Base-by-base conservation (phyloP, 2,888 invertebrate genomes). In the Epicampocera succincta region DNA sequence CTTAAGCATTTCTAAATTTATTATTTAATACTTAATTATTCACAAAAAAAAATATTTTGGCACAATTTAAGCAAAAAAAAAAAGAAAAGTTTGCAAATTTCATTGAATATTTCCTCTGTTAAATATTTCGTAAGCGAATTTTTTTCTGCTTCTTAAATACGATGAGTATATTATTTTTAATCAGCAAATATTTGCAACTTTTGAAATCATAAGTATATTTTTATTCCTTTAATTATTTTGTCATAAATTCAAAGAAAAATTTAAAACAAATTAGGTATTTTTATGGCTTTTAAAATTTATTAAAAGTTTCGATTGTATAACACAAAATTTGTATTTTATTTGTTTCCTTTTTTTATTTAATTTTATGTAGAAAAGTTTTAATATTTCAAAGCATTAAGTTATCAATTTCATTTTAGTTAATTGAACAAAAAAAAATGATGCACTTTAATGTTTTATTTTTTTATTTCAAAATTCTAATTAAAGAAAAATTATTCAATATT, bases 261-360 rank as follows among this genome's bases (percentile, higher is more conserved):
- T 69, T 42, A 11, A 63, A 54, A 71, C 33, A 44, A 52, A 74
- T 46, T 60, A 68, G n/a, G n/a, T 25, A 33, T 33, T 33, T 33
- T 33, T 29, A 4, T 4, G 8, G 33, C 33, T 71, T 71, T 68
- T n/a, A 61, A 66, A 72, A 52, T 65, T 50, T 61, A 52, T 33
- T 76, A n/a, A 17, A 42, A 42, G 46, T 72, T 78, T 74, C 75
- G 65, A 82, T 82, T 82, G 78, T 82, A 78, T 82, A 82, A 82
- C 82, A 76, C 71, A 56, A 48, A 52, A 29, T 54, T 68, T 80
- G 48, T 65, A 1, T 25, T 60, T 48, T 1, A 54, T 29, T 56
- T 48, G 5, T 11, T 42, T 50, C 58, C 38, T 75, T 48, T 63
- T 33, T 66, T 33, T 42, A 46, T 63, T n/a, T 58, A 21, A 21